A percentile compares a stretch with the other conserved stretches of the same genome.
phyloP scores from a whole-genome alignment of 1,140 invertebrate species.

The Zaprionus lachaisei region DNA sequence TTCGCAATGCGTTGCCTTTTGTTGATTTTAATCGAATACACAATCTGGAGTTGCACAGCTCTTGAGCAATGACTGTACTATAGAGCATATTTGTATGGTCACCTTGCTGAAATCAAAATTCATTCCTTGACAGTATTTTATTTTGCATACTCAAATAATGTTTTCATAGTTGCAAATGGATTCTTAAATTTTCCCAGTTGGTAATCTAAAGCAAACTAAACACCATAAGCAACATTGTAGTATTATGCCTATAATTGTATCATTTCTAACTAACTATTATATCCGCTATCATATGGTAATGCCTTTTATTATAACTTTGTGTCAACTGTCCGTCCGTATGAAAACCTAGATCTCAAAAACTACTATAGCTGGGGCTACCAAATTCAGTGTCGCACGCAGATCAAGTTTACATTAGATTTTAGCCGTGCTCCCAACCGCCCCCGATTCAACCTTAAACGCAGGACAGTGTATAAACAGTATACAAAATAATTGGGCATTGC shows the following conservation, averaged over 20 bases:
- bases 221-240: not conserved
- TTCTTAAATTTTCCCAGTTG: not conserved
- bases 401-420: too few species aligned
- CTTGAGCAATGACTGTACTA: not conserved
- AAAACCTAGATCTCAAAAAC: too few species aligned
- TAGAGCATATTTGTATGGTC: not conserved
- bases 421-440: too few species aligned
- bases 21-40: constrained; percentile 4
- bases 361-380: too few species aligned
- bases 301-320: too few species aligned
- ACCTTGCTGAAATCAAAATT: not conserved
- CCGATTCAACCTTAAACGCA: too few species aligned
- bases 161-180: not conserved
- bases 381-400: too few species aligned
- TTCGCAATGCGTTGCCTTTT: not conserved
- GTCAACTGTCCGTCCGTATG: too few species aligned
- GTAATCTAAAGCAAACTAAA: not conserved
- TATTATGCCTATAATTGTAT: not conserved
- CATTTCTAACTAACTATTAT: not conserved
- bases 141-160: not conserved
- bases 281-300: too few species aligned
- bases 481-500: too few species aligned
- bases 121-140: not conserved
- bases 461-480: too few species aligned
- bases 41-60: not conserved